Conservation (phyloP, 2,888 invertebrate genomes). For the Aquatica leii region DNA sequence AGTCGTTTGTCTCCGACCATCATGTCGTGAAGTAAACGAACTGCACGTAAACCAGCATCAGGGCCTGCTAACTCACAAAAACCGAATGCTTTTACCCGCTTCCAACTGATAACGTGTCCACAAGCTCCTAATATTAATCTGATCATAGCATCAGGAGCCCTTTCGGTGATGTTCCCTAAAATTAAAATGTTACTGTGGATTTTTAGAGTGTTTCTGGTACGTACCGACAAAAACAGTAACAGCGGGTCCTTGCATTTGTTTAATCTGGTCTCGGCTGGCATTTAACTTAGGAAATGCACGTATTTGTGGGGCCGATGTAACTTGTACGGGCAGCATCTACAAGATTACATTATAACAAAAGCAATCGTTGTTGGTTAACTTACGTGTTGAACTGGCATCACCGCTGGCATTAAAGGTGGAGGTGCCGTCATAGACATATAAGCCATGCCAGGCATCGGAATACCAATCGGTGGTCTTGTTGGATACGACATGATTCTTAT, state of each 20-base stretch:
- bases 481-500: conserved; percentile 82
- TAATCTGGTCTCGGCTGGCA: conserved; percentile 57
- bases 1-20: conserved; percentile 92
- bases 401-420: conserved; percentile 75
- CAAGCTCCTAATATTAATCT: conserved; percentile 91
- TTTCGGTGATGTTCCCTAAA: conserved; percentile 87
- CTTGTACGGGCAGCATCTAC: conserved; percentile 66
- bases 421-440: conserved; percentile 69
- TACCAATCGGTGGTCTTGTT: conserved; percentile 80
- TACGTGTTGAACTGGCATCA: conserved; percentile 79
- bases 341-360: conserved; percentile 35
- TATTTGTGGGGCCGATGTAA: conserved; percentile 59
- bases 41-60: conserved; percentile 93
- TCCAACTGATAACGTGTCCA: conserved; percentile 96
- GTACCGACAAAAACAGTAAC: conserved; percentile 96
- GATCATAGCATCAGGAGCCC: conserved; percentile 95
- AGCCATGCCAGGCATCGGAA: conserved; percentile 71
- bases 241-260: conserved; percentile 76
- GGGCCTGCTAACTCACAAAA: conserved; percentile 98
- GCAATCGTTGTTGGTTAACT: conserved; percentile 55
- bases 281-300: conserved; percentile 58
- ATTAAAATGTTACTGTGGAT: conserved; percentile 13
- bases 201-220: conserved; percentile 31
- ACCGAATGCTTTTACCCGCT: conserved; percentile 96
- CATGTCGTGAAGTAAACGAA: conserved; percentile 90